These are phyloP conservation scores for Andricus grossulariae DNA, from an alignment of 1,140 invertebrate species.

Conservation along the genomic window DNA sequence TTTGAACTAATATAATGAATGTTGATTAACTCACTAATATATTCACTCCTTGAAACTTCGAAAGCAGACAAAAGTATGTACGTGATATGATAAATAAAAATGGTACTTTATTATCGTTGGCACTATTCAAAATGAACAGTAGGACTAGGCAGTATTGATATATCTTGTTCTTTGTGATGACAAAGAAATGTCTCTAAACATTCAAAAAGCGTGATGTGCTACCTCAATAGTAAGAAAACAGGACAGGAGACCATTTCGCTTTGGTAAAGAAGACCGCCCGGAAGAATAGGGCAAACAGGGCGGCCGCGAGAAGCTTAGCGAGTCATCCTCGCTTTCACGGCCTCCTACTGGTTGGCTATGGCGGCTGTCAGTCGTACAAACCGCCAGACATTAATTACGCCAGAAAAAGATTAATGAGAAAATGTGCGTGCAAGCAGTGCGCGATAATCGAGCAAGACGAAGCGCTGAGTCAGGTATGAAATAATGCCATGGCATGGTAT, in stretches of 20 bases:
- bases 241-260: conserved; percentile 7
- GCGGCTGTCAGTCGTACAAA: conserved; percentile 53
- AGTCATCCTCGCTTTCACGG: conserved; percentile 48
- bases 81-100: no score
- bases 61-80: no score
- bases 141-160: no score
- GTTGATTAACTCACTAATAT: no score
- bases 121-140: no score
- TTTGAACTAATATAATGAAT: no score
- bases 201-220: not conserved
- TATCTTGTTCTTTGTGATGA: not conserved
- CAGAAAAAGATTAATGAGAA: conserved; percentile 63
- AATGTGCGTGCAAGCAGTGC: conserved; percentile 51
- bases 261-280: conserved; percentile 29
- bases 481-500: conserved; percentile 27
- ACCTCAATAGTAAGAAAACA: not conserved
- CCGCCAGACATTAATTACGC: conserved; percentile 61
- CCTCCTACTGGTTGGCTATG: conserved; percentile 49
- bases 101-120: no score
- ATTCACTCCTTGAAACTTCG: no score
- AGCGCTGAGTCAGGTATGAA: conserved; percentile 38
- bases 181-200: not conserved
- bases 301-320: conserved; percentile 30
- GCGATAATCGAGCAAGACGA: conserved; percentile 45
- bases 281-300: conserved; percentile 3